Evolutionary conservation across 2,797 vertebrate genomes (phyloP).

Genomic region (Mormyrops boulengeri): DNA sequence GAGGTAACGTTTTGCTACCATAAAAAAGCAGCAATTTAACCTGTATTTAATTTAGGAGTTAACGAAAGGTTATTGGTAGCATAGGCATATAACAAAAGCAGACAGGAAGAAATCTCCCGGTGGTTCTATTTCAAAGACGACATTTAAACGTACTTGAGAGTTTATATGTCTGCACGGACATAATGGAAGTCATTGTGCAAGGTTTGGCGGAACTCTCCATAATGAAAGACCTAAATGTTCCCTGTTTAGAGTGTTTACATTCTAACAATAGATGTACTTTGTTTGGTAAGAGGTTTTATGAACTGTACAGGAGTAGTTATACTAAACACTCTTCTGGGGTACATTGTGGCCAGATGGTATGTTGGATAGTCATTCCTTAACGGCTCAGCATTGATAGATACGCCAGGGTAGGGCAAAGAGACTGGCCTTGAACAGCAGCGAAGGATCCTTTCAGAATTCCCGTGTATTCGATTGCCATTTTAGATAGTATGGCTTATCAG

Average conservation of each 20-base stretch:
- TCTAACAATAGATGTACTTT: slow-evolving; percentile 1
- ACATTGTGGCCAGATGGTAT: not conserved
- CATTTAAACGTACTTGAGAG: slow-evolving; percentile 86
- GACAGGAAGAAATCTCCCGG: not conserved
- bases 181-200: slow-evolving; percentile 78
- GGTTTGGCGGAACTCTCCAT: slow-evolving; percentile 64
- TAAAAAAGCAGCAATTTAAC: not conserved
- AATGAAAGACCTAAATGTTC: not conserved
- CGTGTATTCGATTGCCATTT: not conserved
- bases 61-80: not conserved
- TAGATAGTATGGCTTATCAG: not conserved
- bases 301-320: not conserved
- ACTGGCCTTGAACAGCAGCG: not conserved
- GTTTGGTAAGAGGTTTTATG: not conserved
- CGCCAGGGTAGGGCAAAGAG: not conserved
- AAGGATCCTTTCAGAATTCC: not conserved
- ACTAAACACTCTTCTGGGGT: not conserved
- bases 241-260: slow-evolving; percentile 3
- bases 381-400: not conserved
- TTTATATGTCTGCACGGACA: slow-evolving; percentile 82
- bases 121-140: slow-evolving; percentile 64
- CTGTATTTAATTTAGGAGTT: not conserved
- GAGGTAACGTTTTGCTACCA: not conserved
- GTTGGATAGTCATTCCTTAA: not conserved
- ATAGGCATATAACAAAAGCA: not conserved